Evolutionary conservation across 1,140 invertebrate genomes (phyloP).

Genomic region (Dryas iulia): DNA sequence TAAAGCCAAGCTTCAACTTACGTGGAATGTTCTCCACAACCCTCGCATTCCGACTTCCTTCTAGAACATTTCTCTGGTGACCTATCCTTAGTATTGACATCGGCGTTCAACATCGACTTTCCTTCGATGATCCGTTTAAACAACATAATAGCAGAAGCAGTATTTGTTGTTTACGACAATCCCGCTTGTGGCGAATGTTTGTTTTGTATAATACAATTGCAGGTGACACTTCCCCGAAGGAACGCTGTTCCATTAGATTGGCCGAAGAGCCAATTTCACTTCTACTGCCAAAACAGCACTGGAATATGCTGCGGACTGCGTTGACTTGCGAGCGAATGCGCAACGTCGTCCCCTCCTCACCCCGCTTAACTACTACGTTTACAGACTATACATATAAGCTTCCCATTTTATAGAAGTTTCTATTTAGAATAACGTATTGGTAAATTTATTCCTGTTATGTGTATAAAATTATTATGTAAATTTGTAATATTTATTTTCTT

Average conservation of each 20-base stretch:
- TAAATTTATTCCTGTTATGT: too few relatives aligned
- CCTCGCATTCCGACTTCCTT: slow-evolving; percentile 75
- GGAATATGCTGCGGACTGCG: slow-evolving; percentile 35
- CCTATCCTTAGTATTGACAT: slow-evolving; percentile 53
- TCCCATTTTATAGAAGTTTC: background rate
- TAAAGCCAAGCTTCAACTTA: slow-evolving; percentile 44
- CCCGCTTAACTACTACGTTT: background rate
- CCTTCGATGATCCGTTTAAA: slow-evolving; percentile 81
- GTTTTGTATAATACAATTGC: slow-evolving; percentile 65
- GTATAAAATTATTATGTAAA: too few relatives aligned
- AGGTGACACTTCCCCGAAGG: slow-evolving; percentile 63
- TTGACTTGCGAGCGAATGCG: slow-evolving; percentile 49
- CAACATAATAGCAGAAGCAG: slow-evolving; percentile 78
- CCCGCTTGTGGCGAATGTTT: slow-evolving; percentile 73
- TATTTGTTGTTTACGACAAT: slow-evolving; percentile 78
- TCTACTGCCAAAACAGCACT: slow-evolving; percentile 71
- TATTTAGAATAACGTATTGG: background rate
- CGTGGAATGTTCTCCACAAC: slow-evolving; percentile 75
- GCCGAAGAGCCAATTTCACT: slow-evolving; percentile 68
- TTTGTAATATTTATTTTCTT: too few relatives aligned
- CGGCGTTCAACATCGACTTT: slow-evolving; percentile 78
- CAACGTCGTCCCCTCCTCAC: slow-evolving; percentile 25
- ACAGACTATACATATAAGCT: background rate
- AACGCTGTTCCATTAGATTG: slow-evolving; percentile 80
- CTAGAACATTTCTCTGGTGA: slow-evolving; percentile 72